Conservation (phyloP, 2,797 vertebrate genomes). For the Leuciscus waleckii region DNA sequence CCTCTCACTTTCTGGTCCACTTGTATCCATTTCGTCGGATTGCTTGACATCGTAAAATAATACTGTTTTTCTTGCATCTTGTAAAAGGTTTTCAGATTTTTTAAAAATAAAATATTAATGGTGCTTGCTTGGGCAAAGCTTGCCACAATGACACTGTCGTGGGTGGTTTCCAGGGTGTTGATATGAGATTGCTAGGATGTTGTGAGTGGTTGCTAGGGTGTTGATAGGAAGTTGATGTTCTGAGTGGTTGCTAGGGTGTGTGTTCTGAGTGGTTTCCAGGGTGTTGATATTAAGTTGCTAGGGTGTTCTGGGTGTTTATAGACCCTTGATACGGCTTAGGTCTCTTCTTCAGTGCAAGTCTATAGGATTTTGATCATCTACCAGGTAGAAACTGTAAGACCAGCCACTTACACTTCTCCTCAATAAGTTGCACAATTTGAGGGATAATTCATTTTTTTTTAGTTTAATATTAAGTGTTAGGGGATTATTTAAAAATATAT, state of each 20-base stretch:
- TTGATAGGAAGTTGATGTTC: too few species aligned
- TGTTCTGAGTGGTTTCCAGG: background rate
- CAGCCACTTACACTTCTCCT: background rate
- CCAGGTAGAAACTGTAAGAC: background rate
- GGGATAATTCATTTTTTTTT: background rate
- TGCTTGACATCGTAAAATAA: slow-evolving; percentile 35
- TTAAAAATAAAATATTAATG: background rate
- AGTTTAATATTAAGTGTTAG: background rate
- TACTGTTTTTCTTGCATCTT: background rate
- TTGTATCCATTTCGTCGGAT: slow-evolving; percentile 45
- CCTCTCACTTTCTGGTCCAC: slow-evolving; percentile 34
- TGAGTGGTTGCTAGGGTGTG: too few species aligned
- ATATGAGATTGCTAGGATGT: background rate
- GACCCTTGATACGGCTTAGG: too few species aligned
- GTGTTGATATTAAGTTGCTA: background rate
- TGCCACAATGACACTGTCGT: background rate
- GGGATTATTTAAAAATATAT: background rate
- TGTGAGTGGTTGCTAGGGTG: background rate
- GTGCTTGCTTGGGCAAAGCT: background rate
- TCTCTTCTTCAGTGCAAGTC: background rate
- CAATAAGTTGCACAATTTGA: background rate
- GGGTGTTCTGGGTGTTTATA: background rate
- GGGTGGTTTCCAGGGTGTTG: background rate
- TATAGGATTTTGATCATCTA: background rate
- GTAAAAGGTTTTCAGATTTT: background rate